Conservation (phyloP, 1,140 invertebrate species). For the Apis mellifera region DNA sequence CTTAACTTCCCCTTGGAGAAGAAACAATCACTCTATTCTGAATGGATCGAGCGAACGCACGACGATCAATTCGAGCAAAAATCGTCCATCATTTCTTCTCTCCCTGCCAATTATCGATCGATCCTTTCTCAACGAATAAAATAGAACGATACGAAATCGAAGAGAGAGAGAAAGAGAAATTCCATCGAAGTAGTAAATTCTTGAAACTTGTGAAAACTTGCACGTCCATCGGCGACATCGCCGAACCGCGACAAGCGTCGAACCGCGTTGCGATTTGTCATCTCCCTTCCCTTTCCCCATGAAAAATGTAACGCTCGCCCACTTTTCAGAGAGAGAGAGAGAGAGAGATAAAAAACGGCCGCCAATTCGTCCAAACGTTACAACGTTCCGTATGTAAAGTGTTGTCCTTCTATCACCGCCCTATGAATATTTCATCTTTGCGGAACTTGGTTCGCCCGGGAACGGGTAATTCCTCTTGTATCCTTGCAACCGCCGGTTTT, state of each 20-base stretch:
- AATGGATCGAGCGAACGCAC: too few species aligned
- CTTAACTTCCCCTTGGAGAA: too few species aligned
- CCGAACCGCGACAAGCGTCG: too few species aligned
- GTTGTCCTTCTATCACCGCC: constrained; percentile 21
- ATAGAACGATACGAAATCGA: too few species aligned
- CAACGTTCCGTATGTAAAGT: constrained; percentile 23
- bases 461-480: constrained; percentile 27
- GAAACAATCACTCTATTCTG: too few species aligned
- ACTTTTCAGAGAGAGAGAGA: neutral
- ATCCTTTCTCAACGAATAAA: neutral
- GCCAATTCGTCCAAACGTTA: neutral
- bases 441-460: neutral
- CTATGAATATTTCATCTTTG: constrained; percentile 49
- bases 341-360: neutral
- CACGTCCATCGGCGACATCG: neutral
- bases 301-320: neutral
- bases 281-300: too few species aligned
- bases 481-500: neutral
- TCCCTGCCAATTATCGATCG: too few species aligned
- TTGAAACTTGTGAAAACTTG: neutral
- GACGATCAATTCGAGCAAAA: too few species aligned
- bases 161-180: neutral
- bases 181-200: neutral
- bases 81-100: too few species aligned
- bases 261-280: constrained; percentile 2